Evolutionary conservation across 2,113 vertebrate genomes (phyloP), one percentile per base, ranked within the genome.

Genomic region (Himantopus leucocephalus): DNA sequence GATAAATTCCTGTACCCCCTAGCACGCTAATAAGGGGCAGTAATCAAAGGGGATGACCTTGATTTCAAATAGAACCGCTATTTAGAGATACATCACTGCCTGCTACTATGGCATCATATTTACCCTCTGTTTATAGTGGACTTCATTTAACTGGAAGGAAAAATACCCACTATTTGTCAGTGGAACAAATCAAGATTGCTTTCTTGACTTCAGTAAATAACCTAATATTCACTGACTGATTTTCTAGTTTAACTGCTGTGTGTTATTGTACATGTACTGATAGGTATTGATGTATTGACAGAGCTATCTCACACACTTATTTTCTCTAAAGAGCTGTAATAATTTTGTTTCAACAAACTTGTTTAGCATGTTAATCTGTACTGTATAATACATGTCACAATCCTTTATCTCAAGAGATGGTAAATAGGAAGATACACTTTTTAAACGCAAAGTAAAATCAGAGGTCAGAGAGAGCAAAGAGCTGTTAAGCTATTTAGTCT

Each of bases 1-100:
- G 22, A 11, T 39, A 88, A 64, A n/a, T 64, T 66, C 53, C 79
- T 70, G 21, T 71, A 72, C 9, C 43, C 20, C 2, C 9, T 39
- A 76, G 35, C 24, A 22, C 45, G 41, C n/a, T 79, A 78, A 50
- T 60, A 79, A 63, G 26, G 22, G 43, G 29, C 52, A 72, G 18
- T 45, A 52, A 59, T 72, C 20, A 22, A 37, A 8, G 24, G 2
- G 1, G 4, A 14, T 50, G 56, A 55, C 21, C 22, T 72, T 62
- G 8, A 20, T 76, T 93, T 86, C 52, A 72, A 39, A 53, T 60
- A 67, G 27, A 84, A 59, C 5, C 0, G 1, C 30, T 60, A 3
- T 56, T 59, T 52, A 76, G 29, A 41, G 12, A 23, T 4, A 2
- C 2, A 43, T 66, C 63, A 48, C 27, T 59, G 14, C 0, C 0